Conservation (phyloP, 2,888 invertebrate species). For the Drosophila koepferae region DNA sequence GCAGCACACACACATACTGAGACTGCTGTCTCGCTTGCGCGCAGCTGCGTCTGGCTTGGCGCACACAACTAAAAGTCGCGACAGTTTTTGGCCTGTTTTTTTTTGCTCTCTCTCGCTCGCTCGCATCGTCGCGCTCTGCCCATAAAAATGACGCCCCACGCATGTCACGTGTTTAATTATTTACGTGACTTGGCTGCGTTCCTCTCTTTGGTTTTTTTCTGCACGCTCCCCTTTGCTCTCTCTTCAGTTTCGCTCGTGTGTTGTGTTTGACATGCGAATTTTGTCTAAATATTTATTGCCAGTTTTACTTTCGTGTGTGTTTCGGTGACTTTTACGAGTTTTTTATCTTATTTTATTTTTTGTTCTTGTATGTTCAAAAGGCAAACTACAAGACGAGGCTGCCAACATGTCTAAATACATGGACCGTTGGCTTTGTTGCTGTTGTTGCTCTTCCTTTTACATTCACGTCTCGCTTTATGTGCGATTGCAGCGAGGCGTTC, state of each 20-base stretch:
- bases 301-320: conserved; percentile 46
- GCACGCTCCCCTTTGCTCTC: not conserved
- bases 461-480: conserved; percentile 6
- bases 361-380: conserved; percentile 15
- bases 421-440: not conserved
- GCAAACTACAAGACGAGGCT: conserved; percentile 42
- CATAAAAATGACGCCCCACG: conserved; percentile 73
- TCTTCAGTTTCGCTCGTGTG: conserved; percentile 18
- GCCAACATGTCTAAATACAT: conserved; percentile 55
- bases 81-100: conserved; percentile 34
- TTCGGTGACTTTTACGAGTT: conserved; percentile 55
- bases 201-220: conserved; percentile 23
- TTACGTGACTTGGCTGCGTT: conserved; percentile 85
- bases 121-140: not conserved
- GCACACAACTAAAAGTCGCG: conserved; percentile 14
- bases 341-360: conserved; percentile 10
- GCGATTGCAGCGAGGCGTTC: conserved; percentile 42
- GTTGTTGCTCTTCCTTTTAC: conserved; percentile 4
- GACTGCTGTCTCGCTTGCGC: not conserved
- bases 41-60: not conserved
- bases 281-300: conserved; percentile 80
- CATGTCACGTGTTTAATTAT: conserved; percentile 86
- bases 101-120: conserved; percentile 1
- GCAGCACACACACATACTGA: not conserved
- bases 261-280: conserved; percentile 65